Evolutionary conservation across 2,797 vertebrate species (phyloP), one percentile per base, ranked within the genome.

Genomic region (Hydrophis major): DNA sequence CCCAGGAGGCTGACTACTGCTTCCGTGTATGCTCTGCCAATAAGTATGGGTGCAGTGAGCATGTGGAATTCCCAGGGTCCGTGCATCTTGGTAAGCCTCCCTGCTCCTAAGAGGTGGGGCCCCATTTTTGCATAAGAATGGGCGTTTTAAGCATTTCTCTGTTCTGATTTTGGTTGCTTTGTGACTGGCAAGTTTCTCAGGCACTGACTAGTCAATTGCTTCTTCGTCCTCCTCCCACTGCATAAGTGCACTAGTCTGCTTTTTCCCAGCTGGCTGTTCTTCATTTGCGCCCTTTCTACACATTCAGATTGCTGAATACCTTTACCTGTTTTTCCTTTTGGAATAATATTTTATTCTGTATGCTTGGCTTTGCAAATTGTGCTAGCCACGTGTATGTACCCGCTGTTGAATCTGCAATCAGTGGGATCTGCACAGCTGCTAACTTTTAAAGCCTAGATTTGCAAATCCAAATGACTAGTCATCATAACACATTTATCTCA

Each of bases 1-100:
- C 99, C 2, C 97, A 98, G 0, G 99, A 99, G 95, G 99, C 98
- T 0, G 98, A 99, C 97, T 99, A 99, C 96, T 97, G 98, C 93
- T 99, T 99, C 96, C 99, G 99, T 0, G 96, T 99, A 95, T 99
- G 98, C 59, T 98, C 99, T 0, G 95, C 99, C 94, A 99, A 99
- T 94, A 98, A 99, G 96, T 98, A 99, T 0, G 99, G 99, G 94
- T 98, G 97, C 96, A 99, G 99, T 92, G 97, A 97, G 94, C 98
- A 99, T 0, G 98, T 99, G n/a, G 98, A 99, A 95, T 99, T 99
- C 95, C 98, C 98, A 0, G 97, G 98, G 92, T 97, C 98, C 0
- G 99, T 98, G 95, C 99, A 99, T 95, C 97, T 99, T 0, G 99
- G 99, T 99, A 97, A 98, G 97, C 83, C 22, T 16, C n/a, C 69